phyloP scores from a whole-genome alignment of 2,113 vertebrate genomes.

The Brienomyrus brachyistius region DNA sequence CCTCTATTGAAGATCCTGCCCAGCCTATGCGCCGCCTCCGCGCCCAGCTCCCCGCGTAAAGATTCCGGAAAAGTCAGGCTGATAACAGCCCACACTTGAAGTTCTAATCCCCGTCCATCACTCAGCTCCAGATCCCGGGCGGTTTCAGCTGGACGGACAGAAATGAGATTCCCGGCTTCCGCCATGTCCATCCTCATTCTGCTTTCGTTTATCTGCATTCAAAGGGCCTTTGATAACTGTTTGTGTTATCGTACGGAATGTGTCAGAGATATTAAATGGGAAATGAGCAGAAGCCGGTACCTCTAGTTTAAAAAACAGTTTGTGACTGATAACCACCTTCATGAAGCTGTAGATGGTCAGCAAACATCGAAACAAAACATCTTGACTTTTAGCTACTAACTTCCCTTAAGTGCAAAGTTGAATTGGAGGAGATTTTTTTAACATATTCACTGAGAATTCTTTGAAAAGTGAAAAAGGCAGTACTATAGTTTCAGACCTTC shows the following conservation, averaged over 20 bases:
- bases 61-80: background rate
- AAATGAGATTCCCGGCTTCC: background rate
- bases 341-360: background rate
- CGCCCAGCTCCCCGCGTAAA: background rate
- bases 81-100: background rate
- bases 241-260: background rate
- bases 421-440: background rate
- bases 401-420: background rate
- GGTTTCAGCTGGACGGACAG: background rate
- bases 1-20: constrained; percentile 2
- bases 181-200: background rate
- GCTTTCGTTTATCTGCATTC: background rate
- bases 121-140: background rate
- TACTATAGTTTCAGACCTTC: background rate
- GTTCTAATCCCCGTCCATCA: background rate
- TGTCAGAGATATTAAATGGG: background rate
- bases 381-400: no score
- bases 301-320: background rate
- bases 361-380: background rate
- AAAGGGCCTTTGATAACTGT: background rate
- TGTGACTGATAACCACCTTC: background rate
- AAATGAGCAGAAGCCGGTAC: background rate
- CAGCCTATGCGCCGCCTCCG: background rate
- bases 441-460: background rate
- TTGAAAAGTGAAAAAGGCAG: background rate